Evolutionary conservation across 2,797 vertebrate species (phyloP).

Genomic region (Myotis findleyi): DNA sequence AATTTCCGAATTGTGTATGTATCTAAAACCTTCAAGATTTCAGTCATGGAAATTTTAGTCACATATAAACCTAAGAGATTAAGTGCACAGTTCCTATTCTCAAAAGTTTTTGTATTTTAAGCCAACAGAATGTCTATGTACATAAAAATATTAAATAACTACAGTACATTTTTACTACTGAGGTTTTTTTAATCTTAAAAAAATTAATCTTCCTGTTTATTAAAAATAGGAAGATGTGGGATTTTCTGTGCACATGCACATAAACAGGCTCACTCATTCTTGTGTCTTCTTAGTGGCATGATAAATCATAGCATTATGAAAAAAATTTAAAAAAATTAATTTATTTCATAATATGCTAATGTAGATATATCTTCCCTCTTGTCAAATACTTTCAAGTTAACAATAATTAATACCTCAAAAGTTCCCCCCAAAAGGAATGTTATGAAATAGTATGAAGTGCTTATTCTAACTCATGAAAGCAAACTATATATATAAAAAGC

Average conservation of each 20-base stretch:
- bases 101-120: background rate
- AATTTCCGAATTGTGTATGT: background rate
- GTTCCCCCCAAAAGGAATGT: constrained; percentile 51
- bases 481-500: background rate
- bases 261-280: constrained; percentile 3
- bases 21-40: background rate
- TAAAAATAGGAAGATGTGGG: constrained; percentile 15
- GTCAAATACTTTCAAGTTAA: constrained; percentile 62
- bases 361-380: background rate
- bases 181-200: constrained; percentile 18
- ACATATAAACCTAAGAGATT: constrained; percentile 2
- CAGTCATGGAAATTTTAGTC: constrained; percentile 39
- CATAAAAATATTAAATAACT: constrained; percentile 22
- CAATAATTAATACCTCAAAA: constrained; percentile 16
- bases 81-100: background rate
- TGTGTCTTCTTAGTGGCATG: constrained; percentile 11
- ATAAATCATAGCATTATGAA: constrained; percentile 47
- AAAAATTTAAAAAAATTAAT: constrained; percentile 1
- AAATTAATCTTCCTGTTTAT: background rate
- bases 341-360: constrained; percentile 47
- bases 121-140: background rate
- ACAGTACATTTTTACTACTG: background rate
- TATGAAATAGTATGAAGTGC: background rate
- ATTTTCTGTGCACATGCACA: background rate
- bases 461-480: constrained; percentile 50